Base-by-base conservation (phyloP, 2,797 vertebrate species). In the Stomatorhinus walkeri region DNA sequence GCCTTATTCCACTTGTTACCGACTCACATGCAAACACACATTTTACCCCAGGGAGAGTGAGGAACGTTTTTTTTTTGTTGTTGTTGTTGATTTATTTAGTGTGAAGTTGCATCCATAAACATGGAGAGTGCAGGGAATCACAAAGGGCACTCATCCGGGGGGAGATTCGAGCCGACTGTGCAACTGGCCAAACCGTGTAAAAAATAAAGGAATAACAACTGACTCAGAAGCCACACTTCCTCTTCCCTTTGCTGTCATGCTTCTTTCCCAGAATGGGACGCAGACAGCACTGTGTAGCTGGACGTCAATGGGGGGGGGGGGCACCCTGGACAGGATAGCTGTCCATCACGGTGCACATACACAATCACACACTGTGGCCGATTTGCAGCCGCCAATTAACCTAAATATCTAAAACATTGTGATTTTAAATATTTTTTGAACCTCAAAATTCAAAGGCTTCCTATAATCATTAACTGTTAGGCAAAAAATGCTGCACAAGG, bases 1-100 rank as follows among this genome's bases (percentile, higher is more conserved):
- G 93, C 93, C 92, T 95, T 95, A 94, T 93, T 93, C 91, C 91
- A 94, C 93, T 95, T 93, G 93, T 93, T 93, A 93, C 91, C 88
- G 22, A 89, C 88, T 93, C 86, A 91, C 88, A 88, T 40, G 89
- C 46, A 87, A 49, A 88, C 59, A 89, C 91, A 90, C 85, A 32
- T 84, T 88, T 88, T 90, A 92, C 93, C 91, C 91, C 85, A 81
- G 92, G 93, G 93, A 92, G 87, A 89, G 88, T 72, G 90, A 81
- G 76, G 76, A 81, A 81, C 76, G 46, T 46, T 46, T 76, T 36
- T 36, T 72, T 36, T 81, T 81, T 0, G 3, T 79, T 79, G 90
- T 88, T 91, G 79, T 90, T 92, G 92, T 91, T 94, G 91, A 94
- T 94, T 92, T 94, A 91, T 93, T 92, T 91, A 91, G 89, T 90